A percentile compares a stretch with the other conserved stretches of the same genome.
Conservation (phyloP, 2,888 invertebrate species). For the Trissonchulus sp. region DNA sequence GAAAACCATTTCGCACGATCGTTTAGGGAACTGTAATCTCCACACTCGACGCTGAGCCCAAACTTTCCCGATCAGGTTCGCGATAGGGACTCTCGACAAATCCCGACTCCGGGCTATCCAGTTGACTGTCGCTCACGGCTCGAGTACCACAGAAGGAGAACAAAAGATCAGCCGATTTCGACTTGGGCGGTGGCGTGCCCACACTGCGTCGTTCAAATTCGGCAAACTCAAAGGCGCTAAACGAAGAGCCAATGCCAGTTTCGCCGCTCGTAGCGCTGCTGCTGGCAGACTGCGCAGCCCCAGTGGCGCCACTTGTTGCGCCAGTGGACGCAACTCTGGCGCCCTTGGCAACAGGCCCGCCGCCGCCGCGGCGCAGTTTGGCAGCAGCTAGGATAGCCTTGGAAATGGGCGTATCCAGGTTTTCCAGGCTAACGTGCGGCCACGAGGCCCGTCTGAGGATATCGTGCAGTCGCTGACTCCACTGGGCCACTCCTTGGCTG, state of each 20-base stretch:
- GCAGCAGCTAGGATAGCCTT: neutral
- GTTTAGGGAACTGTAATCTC: conserved; percentile 43
- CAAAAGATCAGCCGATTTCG: conserved; percentile 31
- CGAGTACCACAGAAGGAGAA: conserved; percentile 23
- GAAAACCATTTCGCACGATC: no score
- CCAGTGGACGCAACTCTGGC: neutral
- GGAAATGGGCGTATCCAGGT: neutral
- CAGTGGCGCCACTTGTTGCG: neutral
- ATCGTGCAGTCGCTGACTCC: neutral
- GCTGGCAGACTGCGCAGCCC: neutral
- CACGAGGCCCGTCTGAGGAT: conserved; percentile 16
- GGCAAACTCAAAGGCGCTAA: neutral
- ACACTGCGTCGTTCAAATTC: neutral
- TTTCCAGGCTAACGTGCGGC: neutral
- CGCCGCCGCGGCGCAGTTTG: neutral
- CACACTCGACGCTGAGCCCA: conserved; percentile 41
- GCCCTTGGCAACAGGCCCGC: neutral
- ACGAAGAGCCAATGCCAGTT: neutral
- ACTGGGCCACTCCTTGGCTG: neutral
- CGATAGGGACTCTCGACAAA: conserved; percentile 32
- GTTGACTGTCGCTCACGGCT: neutral
- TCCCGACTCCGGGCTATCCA: conserved; percentile 41
- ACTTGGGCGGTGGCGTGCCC: conserved; percentile 23
- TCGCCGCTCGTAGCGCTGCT: neutral
- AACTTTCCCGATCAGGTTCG: conserved; percentile 42